These are phyloP conservation scores for Tineola bisselliella DNA, from an alignment of 2,888 invertebrate species.

Conservation along the genomic window DNA sequence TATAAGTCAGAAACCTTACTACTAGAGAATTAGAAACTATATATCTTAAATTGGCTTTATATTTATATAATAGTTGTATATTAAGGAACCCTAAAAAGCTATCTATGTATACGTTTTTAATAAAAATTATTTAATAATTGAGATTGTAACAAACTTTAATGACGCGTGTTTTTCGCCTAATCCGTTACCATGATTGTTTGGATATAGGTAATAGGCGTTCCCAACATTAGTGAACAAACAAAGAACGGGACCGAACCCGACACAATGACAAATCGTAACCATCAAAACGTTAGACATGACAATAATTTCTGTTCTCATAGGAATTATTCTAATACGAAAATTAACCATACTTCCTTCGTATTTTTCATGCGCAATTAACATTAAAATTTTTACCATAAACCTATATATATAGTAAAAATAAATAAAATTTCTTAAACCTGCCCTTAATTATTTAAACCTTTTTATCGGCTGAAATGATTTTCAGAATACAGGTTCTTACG, in stretches of 20 bases:
- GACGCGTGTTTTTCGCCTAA: not conserved
- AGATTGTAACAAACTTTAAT: not conserved
- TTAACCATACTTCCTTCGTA: not conserved
- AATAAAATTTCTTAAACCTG: no score
- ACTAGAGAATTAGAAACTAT: no score
- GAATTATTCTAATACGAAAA: not conserved
- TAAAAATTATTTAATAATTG: not conserved
- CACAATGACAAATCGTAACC: not conserved
- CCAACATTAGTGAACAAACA: conserved; percentile 3
- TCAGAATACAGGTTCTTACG: no score
- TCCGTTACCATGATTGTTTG: conserved; percentile 1
- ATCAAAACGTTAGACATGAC: not conserved
- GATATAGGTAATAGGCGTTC: conserved; percentile 1
- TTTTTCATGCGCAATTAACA: not conserved
- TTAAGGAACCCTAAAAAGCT: not conserved
- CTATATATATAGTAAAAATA: no score
- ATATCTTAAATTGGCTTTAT: no score
- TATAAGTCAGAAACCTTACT: no score
- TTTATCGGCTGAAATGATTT: no score
- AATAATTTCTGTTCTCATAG: not conserved
- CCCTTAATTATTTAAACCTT: no score
- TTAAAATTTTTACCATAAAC: no score
- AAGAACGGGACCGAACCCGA: not conserved
- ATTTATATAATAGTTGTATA: no score
- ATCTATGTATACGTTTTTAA: not conserved